A percentile compares a stretch with the other conserved stretches of the same genome.
Evolutionary conservation across 1,140 invertebrate species (phyloP).

Genomic region (Pachypsylla venusta): DNA sequence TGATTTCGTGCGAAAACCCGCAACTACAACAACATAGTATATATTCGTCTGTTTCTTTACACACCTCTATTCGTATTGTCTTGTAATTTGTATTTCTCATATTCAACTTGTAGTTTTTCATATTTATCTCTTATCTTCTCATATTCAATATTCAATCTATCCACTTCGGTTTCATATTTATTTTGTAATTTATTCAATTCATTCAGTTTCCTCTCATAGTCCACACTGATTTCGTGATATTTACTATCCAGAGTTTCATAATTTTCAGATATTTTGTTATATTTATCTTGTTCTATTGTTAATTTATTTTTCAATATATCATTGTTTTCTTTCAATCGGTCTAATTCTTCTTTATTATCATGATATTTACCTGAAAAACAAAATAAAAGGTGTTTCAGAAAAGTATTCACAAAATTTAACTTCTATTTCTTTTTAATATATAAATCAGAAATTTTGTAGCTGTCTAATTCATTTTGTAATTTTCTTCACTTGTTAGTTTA

Average conservation of each 20-base stretch:
- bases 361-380: conserved; percentile 54
- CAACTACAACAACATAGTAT: no score
- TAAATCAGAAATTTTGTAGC: no score
- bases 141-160: conserved; percentile 64
- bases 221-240: conserved; percentile 59
- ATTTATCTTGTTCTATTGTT: conserved; percentile 70
- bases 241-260: conserved; percentile 50
- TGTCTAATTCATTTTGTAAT: no score
- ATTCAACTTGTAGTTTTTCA: conserved; percentile 63
- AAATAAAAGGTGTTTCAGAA: no score
- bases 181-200: conserved; percentile 66
- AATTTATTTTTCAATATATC: conserved; percentile 76
- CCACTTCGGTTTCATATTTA: conserved; percentile 57
- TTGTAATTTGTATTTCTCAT: conserved; percentile 47
- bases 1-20: no score
- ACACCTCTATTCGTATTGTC: no score
- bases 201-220: conserved; percentile 58
- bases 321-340: conserved; percentile 62
- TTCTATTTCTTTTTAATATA: no score
- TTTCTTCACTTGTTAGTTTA: no score
- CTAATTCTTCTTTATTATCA: conserved; percentile 62
- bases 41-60: no score
- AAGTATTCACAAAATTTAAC: no score
- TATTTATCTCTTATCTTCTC: conserved; percentile 70
- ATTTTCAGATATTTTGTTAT: conserved; percentile 37